These are phyloP conservation scores for Myrmophylax atrothorax DNA, from an alignment of 2,113 vertebrate species.

Conservation along the genomic window DNA sequence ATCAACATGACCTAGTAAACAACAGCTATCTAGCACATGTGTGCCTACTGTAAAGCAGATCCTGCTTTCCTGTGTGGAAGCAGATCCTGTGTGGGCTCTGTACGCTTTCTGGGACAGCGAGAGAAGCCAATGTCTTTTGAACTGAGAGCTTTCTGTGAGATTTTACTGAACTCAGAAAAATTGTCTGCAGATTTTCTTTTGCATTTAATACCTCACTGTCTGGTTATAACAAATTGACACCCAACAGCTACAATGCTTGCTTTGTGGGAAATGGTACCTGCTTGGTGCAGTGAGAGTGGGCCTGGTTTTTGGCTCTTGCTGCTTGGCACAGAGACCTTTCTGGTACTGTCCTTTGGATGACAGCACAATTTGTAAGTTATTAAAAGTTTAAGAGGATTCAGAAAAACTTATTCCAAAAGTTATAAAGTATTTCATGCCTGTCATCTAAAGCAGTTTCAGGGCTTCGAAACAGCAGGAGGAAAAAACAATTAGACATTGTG, in stretches of 20 bases:
- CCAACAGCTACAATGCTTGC: not conserved
- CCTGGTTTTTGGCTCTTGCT: not conserved
- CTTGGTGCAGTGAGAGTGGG: not conserved
- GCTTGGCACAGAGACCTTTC: not conserved
- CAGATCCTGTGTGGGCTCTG: not conserved
- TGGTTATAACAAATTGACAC: not conserved
- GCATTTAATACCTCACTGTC: not conserved
- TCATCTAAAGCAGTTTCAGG: slow-evolving; percentile 14
- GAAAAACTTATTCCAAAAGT: not conserved
- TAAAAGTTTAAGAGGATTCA: slow-evolving; percentile 43
- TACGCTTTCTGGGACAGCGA: not conserved
- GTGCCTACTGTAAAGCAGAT: slow-evolving; percentile 28
- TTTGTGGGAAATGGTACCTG: not conserved
- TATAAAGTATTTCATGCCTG: slow-evolving; percentile 49
- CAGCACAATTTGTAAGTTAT: not conserved
- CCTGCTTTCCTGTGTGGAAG: not conserved
- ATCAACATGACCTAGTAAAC: slow-evolving; percentile 62
- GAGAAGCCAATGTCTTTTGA: not conserved
- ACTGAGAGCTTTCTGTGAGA: not conserved
- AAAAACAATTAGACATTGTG: not conserved
- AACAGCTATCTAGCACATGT: slow-evolving; percentile 41
- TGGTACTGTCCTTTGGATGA: slow-evolving; percentile 13
- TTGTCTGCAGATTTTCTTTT: not conserved
- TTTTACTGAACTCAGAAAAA: not conserved
- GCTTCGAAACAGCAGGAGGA: slow-evolving; percentile 34